Percentiles rank a stretch among this genome's conserved stretches.
phyloP scores from a whole-genome alignment of 2,797 vertebrate genomes.

The Natrix natrix region DNA sequence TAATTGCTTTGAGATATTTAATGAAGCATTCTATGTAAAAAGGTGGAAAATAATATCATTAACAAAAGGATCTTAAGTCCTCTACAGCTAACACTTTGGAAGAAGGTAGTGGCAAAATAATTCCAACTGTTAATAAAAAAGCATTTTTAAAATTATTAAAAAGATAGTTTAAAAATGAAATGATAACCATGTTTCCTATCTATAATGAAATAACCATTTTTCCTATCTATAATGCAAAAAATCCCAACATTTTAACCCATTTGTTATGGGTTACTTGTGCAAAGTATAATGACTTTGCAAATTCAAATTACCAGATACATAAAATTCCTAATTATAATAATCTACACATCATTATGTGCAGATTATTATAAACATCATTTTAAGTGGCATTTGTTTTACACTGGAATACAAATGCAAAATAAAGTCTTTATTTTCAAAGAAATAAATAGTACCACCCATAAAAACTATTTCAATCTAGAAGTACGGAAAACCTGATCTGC shows the following conservation, averaged over 20 bases:
- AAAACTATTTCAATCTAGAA: conserved; percentile 6
- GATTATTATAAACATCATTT: conserved; percentile 8
- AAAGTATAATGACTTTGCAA: conserved; percentile 27
- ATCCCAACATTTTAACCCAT: background rate
- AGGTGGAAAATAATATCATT: background rate
- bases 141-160: background rate
- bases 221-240: background rate
- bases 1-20: conserved; percentile 13
- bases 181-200: background rate
- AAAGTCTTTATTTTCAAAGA: conserved; percentile 17
- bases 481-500: background rate
- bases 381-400: conserved; percentile 34
- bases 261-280: background rate
- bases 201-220: too few species aligned
- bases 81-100: background rate
- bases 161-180: conserved; percentile 50
- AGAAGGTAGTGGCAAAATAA: background rate
- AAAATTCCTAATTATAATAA: conserved; percentile 32
- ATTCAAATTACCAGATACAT: background rate
- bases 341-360: background rate
- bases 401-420: conserved; percentile 34
- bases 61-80: background rate
- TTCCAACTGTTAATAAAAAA: background rate
- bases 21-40: conserved; percentile 5
- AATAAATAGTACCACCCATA: conserved; percentile 4